These are phyloP conservation scores for Lichenostomus cassidix DNA, from an alignment of 2,113 vertebrate genomes.

Conservation along the genomic window DNA sequence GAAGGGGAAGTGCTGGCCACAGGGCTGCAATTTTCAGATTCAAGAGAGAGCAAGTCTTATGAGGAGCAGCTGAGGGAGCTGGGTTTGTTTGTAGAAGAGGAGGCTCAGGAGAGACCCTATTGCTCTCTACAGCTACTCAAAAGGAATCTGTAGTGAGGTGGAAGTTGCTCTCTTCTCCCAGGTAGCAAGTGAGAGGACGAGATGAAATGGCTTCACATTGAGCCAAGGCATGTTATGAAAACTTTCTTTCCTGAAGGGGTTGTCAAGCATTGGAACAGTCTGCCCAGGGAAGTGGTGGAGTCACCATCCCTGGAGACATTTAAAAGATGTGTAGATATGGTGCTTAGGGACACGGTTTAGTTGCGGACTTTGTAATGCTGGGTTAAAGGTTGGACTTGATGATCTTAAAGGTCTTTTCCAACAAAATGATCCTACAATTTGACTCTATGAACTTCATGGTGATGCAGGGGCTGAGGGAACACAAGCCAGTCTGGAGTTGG, in stretches of 20 bases:
- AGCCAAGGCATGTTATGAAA: not conserved
- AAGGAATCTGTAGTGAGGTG: not conserved
- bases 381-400: not conserved
- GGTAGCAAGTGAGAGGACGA: not conserved
- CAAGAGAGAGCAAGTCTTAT: not conserved
- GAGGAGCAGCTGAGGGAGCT: not conserved
- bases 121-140: not conserved
- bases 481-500: accelerated
- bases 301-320: not conserved
- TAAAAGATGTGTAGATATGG: not conserved
- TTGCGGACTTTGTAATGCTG: not conserved
- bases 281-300: not conserved
- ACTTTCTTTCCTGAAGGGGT: not conserved
- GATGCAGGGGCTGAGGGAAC: not conserved
- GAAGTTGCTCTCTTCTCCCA: not conserved
- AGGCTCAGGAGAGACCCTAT: not conserved
- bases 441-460: not conserved
- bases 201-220: not conserved
- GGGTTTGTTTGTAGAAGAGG: not conserved
- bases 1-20: not conserved
- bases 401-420: not conserved
- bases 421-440: not conserved
- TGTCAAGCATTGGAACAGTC: not conserved
- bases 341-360: not conserved
- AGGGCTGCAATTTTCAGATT: not conserved